Evolutionary conservation across 2,113 vertebrate species (phyloP), one percentile per base, ranked within the genome.

Genomic region (Fukomys damarensis): DNA sequence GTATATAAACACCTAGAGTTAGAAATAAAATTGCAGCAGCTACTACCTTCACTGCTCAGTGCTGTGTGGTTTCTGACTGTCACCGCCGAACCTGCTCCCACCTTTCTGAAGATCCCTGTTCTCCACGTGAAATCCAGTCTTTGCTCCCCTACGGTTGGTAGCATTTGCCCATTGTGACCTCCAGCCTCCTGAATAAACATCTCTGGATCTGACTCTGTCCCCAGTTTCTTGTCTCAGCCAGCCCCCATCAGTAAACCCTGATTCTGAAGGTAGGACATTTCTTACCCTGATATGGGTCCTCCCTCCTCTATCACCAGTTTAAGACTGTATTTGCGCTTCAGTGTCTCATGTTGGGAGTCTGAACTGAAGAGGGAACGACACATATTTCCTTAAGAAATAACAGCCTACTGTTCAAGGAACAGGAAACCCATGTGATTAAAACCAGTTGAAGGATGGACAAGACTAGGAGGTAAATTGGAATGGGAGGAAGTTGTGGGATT

Each of bases 241-340:
- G 49, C 19, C 11, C 86, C 81, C 30, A 4, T 81, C 82, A 74
- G 19, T 86, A 26, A 49, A 43, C 52, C 13, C 59, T 46, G 56
- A 61, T 92, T 87, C 76, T 81, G 82, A 77, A 94, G 96, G 58
- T 65, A 90, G 66, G 35, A 76, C 32, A 81, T n/a, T 66, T 16
- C 63, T 76, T 22, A 91, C 22, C 56, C 26, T 70, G 66, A 83
- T 43, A 52, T 91, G 65, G 35, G 10, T 56, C 32, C 32, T 54
- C 4, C 16, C 54, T 46, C 46, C 74, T 79, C 59, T 22, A 10
- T 72, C 41, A n/a, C 85, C 54, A 77, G n/a, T 58, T 90, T 92
- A 84, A 91, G 63, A 35, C 20, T 10, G 17, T 56, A 28, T 56
- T 58, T 85, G 22, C 38, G 38, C 65, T 91, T 95, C 43, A 46